A percentile compares a stretch with the other conserved stretches of the same genome.
Evolutionary conservation across 2,888 invertebrate species (phyloP).

Genomic region (Dimorphilus gyrociliatus): DNA sequence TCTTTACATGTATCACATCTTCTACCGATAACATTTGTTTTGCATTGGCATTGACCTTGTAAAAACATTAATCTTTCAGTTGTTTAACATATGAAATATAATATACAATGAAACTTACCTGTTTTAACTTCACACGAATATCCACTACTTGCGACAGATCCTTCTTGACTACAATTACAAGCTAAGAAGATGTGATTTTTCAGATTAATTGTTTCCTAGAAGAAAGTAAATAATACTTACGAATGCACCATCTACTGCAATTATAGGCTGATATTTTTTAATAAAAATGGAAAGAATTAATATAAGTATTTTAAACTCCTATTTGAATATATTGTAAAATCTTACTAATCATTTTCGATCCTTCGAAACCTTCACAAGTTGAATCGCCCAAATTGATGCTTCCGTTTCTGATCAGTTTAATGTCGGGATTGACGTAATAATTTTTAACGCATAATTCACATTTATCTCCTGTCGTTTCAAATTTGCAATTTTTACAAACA

Average conservation of each 20-base stretch:
- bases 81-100: constrained; percentile 8
- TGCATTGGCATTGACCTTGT: constrained; percentile 88
- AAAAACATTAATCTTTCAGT: no score
- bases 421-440: constrained; percentile 11
- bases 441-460: constrained; percentile 11
- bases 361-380: no score
- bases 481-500: constrained; percentile 11
- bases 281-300: constrained; percentile 6
- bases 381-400: no score
- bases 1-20: constrained; percentile 81
- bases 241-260: constrained; percentile 12
- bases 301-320: background rate
- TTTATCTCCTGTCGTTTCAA: constrained; percentile 11
- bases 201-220: background rate
- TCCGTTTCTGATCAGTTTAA: no score
- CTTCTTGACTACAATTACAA: constrained; percentile 14
- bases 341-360: no score
- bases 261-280: constrained; percentile 13
- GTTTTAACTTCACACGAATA: constrained; percentile 10
- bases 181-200: constrained; percentile 8
- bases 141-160: constrained; percentile 6
- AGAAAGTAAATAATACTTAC: constrained; percentile 9
- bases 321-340: background rate
- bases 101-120: constrained; percentile 11
- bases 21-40: constrained; percentile 66